Evolutionary conservation across 1,140 invertebrate genomes (phyloP), one percentile per base, ranked within the genome.

Genomic region (Atopsyche davidsoni): DNA sequence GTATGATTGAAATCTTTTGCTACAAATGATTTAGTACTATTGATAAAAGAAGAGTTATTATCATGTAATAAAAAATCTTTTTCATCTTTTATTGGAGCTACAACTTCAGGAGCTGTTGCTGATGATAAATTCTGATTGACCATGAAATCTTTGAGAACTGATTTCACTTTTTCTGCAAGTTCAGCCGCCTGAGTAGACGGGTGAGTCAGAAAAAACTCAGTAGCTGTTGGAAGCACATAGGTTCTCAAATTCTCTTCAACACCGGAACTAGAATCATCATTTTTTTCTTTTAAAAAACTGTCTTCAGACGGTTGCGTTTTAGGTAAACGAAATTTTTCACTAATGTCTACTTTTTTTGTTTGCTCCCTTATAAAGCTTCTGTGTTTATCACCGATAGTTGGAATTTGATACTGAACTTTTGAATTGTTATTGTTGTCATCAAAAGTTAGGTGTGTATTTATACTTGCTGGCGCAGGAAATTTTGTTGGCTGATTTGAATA

Each of bases 301-400:
- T 60, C 42, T 38, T 57, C 57, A 3, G 47, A 49, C n/a, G 49
- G 36, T 28, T 57, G 53, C 11, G 53, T 54, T 49, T 54, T 59
- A 10, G 51, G 53, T 43, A 59, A 48, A 17, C 51, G 38, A 56
- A 59, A 55, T 45, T 59, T 56, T 51, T 58, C 58, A 44, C 41
- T 57, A 16, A 53, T 53, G 42, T 51, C 53, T 14, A 53, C 43
- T 50, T 53, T 55, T 62, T 62, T 40, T 11, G 49, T 42, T 22
- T 53, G 40, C 24, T 62, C 51, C 28, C 53, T 57, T 41, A 39
- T 21, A 53, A 66, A 65, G 46, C 63, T 64, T 9, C 28, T 50
- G 36, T 51, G 22, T 50, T n/a, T 53, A 11, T 50, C 31, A 48
- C 56, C 51, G n/a, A n/a, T n/a, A n/a, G n/a, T n/a, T n/a, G n/a